A percentile compares a stretch with the other conserved stretches of the same genome.
phyloP scores from a whole-genome alignment of 64 coral and sea anemone species.

The Porites lutea region DNA sequence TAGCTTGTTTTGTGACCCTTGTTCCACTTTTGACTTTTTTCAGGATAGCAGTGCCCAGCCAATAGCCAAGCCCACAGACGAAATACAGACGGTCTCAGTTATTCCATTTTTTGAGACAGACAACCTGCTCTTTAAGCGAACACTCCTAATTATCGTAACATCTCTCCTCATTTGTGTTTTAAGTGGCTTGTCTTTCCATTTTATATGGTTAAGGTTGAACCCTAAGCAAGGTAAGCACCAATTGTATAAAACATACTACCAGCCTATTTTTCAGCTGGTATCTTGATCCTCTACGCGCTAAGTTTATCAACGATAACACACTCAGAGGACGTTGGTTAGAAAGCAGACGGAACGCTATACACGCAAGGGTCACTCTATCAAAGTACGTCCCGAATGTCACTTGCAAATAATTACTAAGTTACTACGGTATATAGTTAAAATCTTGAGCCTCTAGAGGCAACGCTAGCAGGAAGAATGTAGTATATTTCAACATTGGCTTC shows the following conservation, averaged over 20 bases:
- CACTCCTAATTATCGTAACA: not conserved
- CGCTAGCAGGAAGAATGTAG: no score
- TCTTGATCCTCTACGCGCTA: no score
- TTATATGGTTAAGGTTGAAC: not conserved
- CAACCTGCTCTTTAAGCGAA: not conserved
- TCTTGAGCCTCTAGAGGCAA: no score
- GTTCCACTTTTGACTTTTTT: not conserved
- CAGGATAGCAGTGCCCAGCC: not conserved
- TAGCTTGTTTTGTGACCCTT: not conserved
- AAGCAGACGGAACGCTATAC: no score
- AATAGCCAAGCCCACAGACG: not conserved
- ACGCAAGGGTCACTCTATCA: no score
- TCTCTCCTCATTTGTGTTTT: not conserved
- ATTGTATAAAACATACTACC: not conserved
- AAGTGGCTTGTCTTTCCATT: not conserved
- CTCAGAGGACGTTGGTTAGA: no score
- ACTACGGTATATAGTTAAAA: no score
- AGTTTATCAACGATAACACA: no score
- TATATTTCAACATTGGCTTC: no score
- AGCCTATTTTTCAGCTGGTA: not conserved
- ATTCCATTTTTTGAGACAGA: slow-evolving; percentile 24
- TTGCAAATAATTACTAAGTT: no score
- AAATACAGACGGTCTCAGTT: not conserved
- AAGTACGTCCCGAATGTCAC: no score
- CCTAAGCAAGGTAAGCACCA: not conserved